Evolutionary conservation across 2,888 invertebrate species (phyloP).

Genomic region (Holacanthella duospinosa): DNA sequence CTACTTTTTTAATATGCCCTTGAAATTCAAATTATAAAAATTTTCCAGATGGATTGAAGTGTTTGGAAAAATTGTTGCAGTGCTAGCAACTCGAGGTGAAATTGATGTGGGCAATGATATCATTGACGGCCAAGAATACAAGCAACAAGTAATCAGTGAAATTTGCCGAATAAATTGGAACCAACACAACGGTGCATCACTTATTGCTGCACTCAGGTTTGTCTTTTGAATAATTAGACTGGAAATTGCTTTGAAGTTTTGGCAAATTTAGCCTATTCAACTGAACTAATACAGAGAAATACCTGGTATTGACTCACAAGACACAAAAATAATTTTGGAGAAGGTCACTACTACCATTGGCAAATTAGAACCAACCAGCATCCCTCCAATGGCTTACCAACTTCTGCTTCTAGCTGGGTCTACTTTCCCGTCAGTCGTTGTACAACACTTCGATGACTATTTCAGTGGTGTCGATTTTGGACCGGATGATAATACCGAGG

Average conservation of each 20-base stretch:
- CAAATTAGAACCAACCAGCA: constrained; percentile 13
- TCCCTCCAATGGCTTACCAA: constrained; percentile 28
- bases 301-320: constrained; percentile 17
- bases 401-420: constrained; percentile 21
- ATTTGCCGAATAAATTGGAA: constrained; percentile 27
- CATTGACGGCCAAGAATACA: constrained; percentile 18
- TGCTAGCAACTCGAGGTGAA: constrained; percentile 17
- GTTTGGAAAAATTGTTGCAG: constrained; percentile 25
- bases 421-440: constrained; percentile 10
- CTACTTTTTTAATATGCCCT: not conserved
- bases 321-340: constrained; percentile 17
- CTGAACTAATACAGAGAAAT: constrained; percentile 23
- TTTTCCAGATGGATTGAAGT: constrained; percentile 32
- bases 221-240: not conserved
- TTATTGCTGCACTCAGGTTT: constrained; percentile 27
- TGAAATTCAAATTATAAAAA: not conserved
- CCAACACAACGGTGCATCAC: constrained; percentile 21
- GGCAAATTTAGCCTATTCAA: not conserved
- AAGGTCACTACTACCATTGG: constrained; percentile 11
- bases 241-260: not conserved
- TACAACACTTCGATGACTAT: constrained; percentile 19
- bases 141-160: constrained; percentile 19
- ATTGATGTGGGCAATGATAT: constrained; percentile 24
- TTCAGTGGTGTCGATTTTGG: constrained; percentile 9
- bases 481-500: not conserved